A percentile compares a stretch with the other conserved stretches of the same genome.
phyloP scores from a whole-genome alignment of 2,888 invertebrate species.

The Lordiphosa andalusiaca region DNA sequence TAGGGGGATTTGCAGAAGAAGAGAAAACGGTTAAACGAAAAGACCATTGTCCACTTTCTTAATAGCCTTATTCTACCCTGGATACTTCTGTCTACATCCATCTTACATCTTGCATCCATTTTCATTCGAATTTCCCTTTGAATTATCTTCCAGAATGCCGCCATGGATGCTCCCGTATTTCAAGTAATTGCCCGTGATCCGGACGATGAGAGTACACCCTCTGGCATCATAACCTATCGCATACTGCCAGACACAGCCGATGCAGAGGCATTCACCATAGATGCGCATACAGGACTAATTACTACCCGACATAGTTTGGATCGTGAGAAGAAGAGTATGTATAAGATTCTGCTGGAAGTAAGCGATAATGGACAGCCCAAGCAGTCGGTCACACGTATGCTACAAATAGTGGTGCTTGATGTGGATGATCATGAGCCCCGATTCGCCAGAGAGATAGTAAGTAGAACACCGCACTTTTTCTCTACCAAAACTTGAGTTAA shows the following conservation, averaged over 20 bases:
- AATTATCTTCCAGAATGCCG: constrained; percentile 83
- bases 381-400: constrained; percentile 86
- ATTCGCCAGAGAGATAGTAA: constrained; percentile 85
- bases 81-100: too few relatives aligned
- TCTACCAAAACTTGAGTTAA: neutral
- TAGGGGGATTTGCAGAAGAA: too few relatives aligned
- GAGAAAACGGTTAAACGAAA: too few relatives aligned
- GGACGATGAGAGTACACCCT: constrained; percentile 88
- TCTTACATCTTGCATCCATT: too few relatives aligned
- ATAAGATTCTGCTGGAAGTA: constrained; percentile 89
- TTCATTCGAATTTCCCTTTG: too few relatives aligned
- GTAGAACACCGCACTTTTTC: constrained; percentile 39
- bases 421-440: constrained; percentile 90
- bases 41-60: too few relatives aligned
- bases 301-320: constrained; percentile 86
- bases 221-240: constrained; percentile 86
- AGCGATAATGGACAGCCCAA: constrained; percentile 89
- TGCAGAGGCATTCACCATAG: constrained; percentile 84
- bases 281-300: constrained; percentile 86
- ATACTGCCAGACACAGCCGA: constrained; percentile 87
- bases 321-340: constrained; percentile 87
- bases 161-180: constrained; percentile 87
- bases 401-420: constrained; percentile 86
- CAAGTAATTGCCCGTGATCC: constrained; percentile 89
- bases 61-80: too few relatives aligned